Base-by-base conservation (phyloP, 2,113 vertebrate genomes). In the Ophiodon elongatus region DNA sequence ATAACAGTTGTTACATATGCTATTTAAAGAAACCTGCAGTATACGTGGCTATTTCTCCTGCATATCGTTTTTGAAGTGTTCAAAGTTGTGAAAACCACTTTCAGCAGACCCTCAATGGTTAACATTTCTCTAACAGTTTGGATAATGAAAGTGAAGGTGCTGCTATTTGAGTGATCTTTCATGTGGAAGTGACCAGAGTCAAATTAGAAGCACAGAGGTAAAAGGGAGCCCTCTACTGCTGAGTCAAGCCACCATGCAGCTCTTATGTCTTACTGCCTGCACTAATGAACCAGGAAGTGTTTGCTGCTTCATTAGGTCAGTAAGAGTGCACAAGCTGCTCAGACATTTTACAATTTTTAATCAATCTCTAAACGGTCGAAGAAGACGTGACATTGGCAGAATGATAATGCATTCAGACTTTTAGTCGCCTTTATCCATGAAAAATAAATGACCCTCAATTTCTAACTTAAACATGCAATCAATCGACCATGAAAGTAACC, bases 221-320 rank as follows among this genome's bases (percentile, higher is more conserved):
- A 75, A 86, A 82, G 59, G 52, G 82, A 85, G 45, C 88, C 86
- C 80, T 88, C 87, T 88, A 65, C 86, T 87, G 89, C 83, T 56
- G 69, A 77, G 19, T 74, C 35, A 27, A 75, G 54, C 75, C 54
- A 65, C 50, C 43, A 65, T 29, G 54, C 65, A 72, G 27, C 10
- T 66, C 5, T 25, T 63, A 13, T 76, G 25, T 4, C 10, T 62
- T 21, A 35, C n/a, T 13, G 60, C 35, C 11, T 73, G 63, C 15
- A 47, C 52, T 27, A 50, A 74, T 54, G 59, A 89, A 76, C 15
- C 39, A 85, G 68, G 69, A 77, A 86, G 75, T 14, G 2, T 81
- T 82, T 56, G 52, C 63, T 41, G 54, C 54, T 71, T 84, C 50
- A 64, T 84, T 43, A 71, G 54, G 21, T 50, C 70, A 82, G n/a